Evolutionary conservation across 2,888 invertebrate species (phyloP).

Genomic region (Eustalomyia histrio): DNA sequence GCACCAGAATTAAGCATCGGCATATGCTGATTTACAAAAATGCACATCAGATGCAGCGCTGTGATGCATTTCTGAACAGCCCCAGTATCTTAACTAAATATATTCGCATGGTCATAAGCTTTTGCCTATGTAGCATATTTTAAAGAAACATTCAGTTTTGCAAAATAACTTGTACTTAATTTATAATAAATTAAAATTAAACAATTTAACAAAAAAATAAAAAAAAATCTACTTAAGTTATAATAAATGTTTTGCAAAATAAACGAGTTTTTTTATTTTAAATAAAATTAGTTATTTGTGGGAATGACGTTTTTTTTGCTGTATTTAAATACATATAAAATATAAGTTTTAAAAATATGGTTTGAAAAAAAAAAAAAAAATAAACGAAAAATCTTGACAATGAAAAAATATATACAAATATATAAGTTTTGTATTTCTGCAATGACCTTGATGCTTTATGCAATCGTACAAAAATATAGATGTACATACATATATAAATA

Average conservation of each 20-base stretch:
- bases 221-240: background rate
- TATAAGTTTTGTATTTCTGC: background rate
- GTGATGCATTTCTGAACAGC: too few species aligned
- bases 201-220: background rate
- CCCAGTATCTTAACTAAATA: too few species aligned
- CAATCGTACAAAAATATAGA: constrained; percentile 44
- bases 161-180: background rate
- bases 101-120: too few species aligned
- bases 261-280: background rate
- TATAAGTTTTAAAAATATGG: background rate
- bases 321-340: background rate
- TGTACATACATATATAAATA: background rate
- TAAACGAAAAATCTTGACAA: constrained; percentile 32
- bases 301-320: background rate
- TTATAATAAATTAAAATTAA: background rate
- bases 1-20: too few species aligned
- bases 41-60: too few species aligned
- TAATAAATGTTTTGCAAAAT: background rate
- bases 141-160: background rate
- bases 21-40: too few species aligned
- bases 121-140: too few species aligned
- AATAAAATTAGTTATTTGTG: background rate
- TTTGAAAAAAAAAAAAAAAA: background rate
- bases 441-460: constrained; percentile 53
- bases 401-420: constrained; percentile 21